Evolutionary conservation across 2,113 vertebrate species (phyloP).

Genomic region (Nibea albiflora): DNA sequence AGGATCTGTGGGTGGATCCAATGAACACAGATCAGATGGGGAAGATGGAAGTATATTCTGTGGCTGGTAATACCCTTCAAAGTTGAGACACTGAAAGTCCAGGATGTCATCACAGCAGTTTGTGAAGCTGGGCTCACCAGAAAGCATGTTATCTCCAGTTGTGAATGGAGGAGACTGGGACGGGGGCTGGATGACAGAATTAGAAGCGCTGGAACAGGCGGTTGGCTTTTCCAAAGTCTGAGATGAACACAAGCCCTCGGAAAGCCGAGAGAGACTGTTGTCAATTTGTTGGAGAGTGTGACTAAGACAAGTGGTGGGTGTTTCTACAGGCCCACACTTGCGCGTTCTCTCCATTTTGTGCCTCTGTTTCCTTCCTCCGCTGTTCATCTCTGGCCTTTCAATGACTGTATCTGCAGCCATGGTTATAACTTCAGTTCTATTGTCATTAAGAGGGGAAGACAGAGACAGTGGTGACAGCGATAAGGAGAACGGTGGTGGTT

Average conservation of each 20-base stretch:
- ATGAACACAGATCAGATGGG: conserved; percentile 81
- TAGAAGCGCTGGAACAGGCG: conserved; percentile 48
- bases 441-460: conserved; percentile 77
- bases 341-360: conserved; percentile 67
- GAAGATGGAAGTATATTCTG: conserved; percentile 82
- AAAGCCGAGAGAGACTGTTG: conserved; percentile 82
- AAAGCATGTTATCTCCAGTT: conserved; percentile 76
- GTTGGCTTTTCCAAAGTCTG: conserved; percentile 78
- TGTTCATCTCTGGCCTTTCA: conserved; percentile 62
- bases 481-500: conserved; percentile 72
- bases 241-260: conserved; percentile 80
- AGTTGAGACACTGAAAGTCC: conserved; percentile 85
- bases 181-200: conserved; percentile 75
- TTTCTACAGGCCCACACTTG: conserved; percentile 62
- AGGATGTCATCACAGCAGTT: conserved; percentile 85
- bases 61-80: conserved; percentile 84
- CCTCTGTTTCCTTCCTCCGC: conserved; percentile 66
- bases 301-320: conserved; percentile 76
- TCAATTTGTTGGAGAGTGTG: conserved; percentile 84
- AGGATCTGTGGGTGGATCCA: conserved; percentile 82
- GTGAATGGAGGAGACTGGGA: conserved; percentile 79
- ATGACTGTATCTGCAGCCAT: conserved; percentile 14
- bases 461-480: conserved; percentile 83
- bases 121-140: conserved; percentile 80
- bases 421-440: conserved; percentile 40